A percentile compares a stretch with the other conserved stretches of the same genome.
These are phyloP conservation scores for Arremon aurantiirostris DNA, from an alignment of 2,797 vertebrate genomes.

Conservation along the genomic window DNA sequence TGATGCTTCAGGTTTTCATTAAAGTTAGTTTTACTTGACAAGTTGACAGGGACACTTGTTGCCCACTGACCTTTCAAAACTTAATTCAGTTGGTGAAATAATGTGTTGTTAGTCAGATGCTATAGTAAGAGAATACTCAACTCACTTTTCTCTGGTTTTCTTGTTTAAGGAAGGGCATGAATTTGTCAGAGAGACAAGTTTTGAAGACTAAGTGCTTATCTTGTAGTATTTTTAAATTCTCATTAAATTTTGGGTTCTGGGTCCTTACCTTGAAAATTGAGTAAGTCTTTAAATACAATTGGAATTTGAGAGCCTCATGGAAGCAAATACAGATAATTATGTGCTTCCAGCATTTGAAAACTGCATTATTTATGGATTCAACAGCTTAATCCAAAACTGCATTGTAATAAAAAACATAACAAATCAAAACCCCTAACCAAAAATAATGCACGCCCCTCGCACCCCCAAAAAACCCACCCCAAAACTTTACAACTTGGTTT, in stretches of 20 bases:
- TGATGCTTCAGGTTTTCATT: not conserved
- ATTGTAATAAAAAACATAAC: not conserved
- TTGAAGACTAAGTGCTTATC: not conserved
- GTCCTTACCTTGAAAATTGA: not conserved
- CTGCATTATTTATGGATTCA: not conserved
- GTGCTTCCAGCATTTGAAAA: not conserved
- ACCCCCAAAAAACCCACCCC: accelerated
- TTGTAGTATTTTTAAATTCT: not conserved
- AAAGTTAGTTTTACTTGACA: not conserved
- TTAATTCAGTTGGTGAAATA: not conserved
- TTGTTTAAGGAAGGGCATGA: not conserved
- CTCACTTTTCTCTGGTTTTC: not conserved
- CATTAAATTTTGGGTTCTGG: not conserved
- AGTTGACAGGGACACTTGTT: not conserved
- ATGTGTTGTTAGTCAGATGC: not conserved
- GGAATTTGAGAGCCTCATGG: not conserved
- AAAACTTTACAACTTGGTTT: accelerated
- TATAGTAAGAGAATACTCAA: not conserved
- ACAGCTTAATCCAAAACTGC: not conserved
- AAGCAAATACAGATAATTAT: not conserved
- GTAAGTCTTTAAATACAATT: accelerated
- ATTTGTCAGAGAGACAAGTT: not conserved
- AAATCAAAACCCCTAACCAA: accelerated
- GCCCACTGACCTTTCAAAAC: not conserved
- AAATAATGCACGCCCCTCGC: accelerated